These are phyloP conservation scores for Temnothorax ravouxi DNA, from an alignment of 2,888 invertebrate genomes.

Conservation along the genomic window DNA sequence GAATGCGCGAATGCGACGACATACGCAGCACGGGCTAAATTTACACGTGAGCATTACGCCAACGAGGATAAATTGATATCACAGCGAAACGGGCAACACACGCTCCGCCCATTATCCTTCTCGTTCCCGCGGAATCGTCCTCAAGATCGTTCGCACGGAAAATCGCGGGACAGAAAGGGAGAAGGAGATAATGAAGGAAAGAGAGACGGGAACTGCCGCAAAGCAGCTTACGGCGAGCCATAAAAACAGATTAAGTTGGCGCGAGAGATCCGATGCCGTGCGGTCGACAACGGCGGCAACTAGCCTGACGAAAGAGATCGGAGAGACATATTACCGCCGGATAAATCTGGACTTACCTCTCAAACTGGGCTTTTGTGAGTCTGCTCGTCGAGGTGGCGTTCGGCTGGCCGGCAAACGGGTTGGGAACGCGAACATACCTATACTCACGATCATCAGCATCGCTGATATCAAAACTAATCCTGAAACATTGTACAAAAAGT, in stretches of 20 bases:
- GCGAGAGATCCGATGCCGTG: conserved; percentile 54
- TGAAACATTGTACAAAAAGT: conserved; percentile 81
- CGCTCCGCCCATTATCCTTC: not conserved
- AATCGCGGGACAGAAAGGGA: not conserved
- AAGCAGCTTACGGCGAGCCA: conserved; percentile 58
- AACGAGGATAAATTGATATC: conserved; percentile 32
- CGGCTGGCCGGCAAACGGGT: conserved; percentile 90
- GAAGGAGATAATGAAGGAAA: not conserved
- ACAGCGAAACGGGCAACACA: not conserved
- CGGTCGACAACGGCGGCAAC: conserved; percentile 53
- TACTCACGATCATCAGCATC: conserved; percentile 93
- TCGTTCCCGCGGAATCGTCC: not conserved
- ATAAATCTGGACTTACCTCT: conserved; percentile 87
- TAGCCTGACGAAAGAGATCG: conserved; percentile 35
- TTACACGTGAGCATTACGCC: conserved; percentile 4
- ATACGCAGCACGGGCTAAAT: conserved; percentile 36
- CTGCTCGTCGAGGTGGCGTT: conserved; percentile 81
- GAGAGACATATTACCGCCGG: not conserved
- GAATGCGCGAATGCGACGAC: not conserved
- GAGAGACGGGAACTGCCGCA: conserved; percentile 16
- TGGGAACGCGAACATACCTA: conserved; percentile 97
- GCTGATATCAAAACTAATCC: conserved; percentile 95
- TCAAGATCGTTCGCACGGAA: not conserved
- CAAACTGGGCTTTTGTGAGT: conserved; percentile 88
- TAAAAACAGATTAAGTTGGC: conserved; percentile 70